phyloP scores from a whole-genome alignment of 2,797 vertebrate genomes.

The Hephaestus fuliginosus region DNA sequence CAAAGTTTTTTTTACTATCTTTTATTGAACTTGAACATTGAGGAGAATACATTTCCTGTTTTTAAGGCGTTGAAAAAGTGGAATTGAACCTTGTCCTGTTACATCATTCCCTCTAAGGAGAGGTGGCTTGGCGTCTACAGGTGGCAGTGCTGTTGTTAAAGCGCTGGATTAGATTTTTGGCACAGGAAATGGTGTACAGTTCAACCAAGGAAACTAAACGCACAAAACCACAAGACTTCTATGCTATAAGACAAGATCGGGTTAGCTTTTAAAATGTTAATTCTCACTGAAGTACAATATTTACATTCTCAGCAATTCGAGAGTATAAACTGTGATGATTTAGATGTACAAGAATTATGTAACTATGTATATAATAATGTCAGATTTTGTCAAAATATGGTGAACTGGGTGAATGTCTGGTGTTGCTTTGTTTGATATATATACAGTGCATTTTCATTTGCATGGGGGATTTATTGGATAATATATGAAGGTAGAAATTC shows the following conservation, averaged over 20 bases:
- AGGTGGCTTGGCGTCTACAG: conserved; percentile 59
- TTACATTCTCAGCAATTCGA: conserved; percentile 74
- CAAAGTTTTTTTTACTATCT: conserved; percentile 17
- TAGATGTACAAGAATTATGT: conserved; percentile 36
- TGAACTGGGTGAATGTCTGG: conserved; percentile 10
- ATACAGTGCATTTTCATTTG: conserved; percentile 36
- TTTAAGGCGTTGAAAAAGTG: conserved; percentile 38
- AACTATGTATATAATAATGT: conserved; percentile 34
- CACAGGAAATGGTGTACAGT: conserved; percentile 69
- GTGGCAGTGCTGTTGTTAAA: conserved; percentile 75
- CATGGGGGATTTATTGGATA: conserved; percentile 14
- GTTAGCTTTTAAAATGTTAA: conserved; percentile 81
- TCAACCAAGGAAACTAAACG: conserved; percentile 66
- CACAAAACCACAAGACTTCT: conserved; percentile 54
- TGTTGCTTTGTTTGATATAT: conserved; percentile 16
- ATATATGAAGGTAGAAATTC: conserved; percentile 14
- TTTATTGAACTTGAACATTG: conserved; percentile 16
- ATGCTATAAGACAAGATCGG: conserved; percentile 51
- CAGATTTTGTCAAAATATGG: conserved; percentile 33
- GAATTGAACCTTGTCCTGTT: conserved; percentile 69
- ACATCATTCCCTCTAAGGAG: conserved; percentile 58
- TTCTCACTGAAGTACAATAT: conserved; percentile 73
- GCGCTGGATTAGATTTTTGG: conserved; percentile 73
- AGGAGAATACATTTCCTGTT: conserved; percentile 31
- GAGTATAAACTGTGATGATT: conserved; percentile 54